A percentile compares a stretch with the other conserved stretches of the same genome.
Conservation (phyloP, 1,140 invertebrate genomes). For the Drosophila arawakana region DNA sequence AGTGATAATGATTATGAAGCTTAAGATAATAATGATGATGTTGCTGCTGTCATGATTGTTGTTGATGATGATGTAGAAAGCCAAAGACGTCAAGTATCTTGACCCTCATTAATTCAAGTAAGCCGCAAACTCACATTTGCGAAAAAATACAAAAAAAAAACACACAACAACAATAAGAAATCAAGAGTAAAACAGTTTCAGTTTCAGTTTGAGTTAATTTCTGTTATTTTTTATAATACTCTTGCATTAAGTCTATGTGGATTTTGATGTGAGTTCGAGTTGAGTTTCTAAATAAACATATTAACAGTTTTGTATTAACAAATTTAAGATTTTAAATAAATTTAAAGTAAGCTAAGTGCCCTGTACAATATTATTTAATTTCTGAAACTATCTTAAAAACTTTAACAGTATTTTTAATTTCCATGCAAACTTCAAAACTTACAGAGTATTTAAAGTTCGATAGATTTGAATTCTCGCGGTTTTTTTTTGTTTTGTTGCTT, state of each 20-base stretch:
- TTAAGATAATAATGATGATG: not conserved
- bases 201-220: slow-evolving; percentile 34
- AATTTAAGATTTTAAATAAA: too few species aligned
- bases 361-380: too few species aligned
- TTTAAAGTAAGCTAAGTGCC: too few species aligned
- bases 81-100: slow-evolving; percentile 70
- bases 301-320: too few species aligned
- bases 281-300: too few species aligned
- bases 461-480: not conserved
- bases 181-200: slow-evolving; percentile 41
- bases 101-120: slow-evolving; percentile 80
- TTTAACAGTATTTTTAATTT: too few species aligned
- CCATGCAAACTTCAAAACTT: too few species aligned
- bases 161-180: slow-evolving; percentile 29
- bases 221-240: not conserved
- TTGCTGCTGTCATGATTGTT: not conserved
- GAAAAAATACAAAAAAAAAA: slow-evolving; percentile 30
- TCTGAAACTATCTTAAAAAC: too few species aligned
- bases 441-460: not conserved
- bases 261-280: too few species aligned
- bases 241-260: not conserved
- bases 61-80: slow-evolving; percentile 51
- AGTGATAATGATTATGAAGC: slow-evolving; percentile 2
- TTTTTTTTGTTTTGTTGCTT: not conserved
- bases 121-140: slow-evolving; percentile 52